phyloP scores from a whole-genome alignment of 2,797 vertebrate genomes.

The Silurus lanzhouensis region DNA sequence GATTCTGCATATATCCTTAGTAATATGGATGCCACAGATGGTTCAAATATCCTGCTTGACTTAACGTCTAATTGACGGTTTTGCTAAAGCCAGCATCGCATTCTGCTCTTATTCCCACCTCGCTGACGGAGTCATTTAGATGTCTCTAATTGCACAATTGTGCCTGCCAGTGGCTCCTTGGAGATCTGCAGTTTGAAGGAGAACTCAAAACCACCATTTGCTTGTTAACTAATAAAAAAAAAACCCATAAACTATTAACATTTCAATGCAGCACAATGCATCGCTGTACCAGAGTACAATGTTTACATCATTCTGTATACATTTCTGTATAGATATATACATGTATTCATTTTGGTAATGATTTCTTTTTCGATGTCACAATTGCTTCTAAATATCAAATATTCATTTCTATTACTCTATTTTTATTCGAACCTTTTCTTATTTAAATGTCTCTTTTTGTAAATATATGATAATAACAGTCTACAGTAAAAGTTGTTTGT shows the following conservation, averaged over 20 bases:
- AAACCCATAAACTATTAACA: too few species aligned
- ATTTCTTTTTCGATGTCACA: background rate
- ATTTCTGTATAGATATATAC: too few species aligned
- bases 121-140: constrained; percentile 22
- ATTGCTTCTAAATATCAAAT: background rate
- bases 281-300: background rate
- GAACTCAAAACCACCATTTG: background rate
- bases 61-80: constrained; percentile 23
- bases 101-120: background rate
- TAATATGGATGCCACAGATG: background rate
- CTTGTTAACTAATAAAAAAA: background rate
- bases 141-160: constrained; percentile 51
- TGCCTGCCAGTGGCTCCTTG: constrained; percentile 55
- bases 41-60: background rate
- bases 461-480: background rate
- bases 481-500: too few species aligned
- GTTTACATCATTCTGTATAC: background rate
- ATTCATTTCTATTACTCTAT: background rate
- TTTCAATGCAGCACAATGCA: background rate
- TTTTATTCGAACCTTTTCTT: background rate
- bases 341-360: background rate
- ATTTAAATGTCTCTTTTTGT: background rate
- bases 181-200: constrained; percentile 48
- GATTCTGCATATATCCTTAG: background rate
- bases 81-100: constrained; percentile 11